Base-by-base conservation (phyloP, 1,140 invertebrate species). In the Batillaria attramentaria region DNA sequence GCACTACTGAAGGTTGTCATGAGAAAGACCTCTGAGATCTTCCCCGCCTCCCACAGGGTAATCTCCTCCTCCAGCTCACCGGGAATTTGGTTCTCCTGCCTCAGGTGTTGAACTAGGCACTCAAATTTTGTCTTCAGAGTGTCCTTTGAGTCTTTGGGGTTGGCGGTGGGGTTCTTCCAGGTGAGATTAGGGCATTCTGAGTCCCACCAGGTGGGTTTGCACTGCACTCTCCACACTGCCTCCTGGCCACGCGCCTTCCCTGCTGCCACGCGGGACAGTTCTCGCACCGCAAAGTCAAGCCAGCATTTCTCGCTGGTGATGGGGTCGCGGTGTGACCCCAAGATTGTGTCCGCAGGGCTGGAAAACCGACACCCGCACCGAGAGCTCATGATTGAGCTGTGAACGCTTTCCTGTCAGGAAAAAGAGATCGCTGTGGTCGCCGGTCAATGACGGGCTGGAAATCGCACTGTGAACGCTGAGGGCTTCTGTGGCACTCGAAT, bases 151-250 rank as follows among this genome's bases (percentile, higher is more conserved):
- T 80, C 79, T 57, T 80, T 80, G 37, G 79, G 79, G 70, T 80
- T 80, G 33, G 79, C 46, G n/a, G 79, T 80, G 39, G 79, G 79
- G 46, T 80, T 80, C 41, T 80, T 80, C 79, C 79, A 80, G 54
- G 79, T 68, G 35, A 65, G 24, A n/a, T n/a, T n/a, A 8, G 33
- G 50, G 39, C 73, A 65, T 0, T 8, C 46, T 28, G 43, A 35
- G 70, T 80, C 75, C 79, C 79, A 80, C 79, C 79, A 80, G 1
- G 35, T 33, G 41, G 79, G 79, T 28, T 80, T 80, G 28, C 79
- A 80, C 60, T 72, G 70, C n/a, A 46, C 46, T 57, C 75, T 69
- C 79, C 79, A 80, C 42, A 80, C 79, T 3, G 79, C 70, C 46
- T 80, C 79, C 39, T 80, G 79, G 41, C 79, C 79, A 35, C 60